These are phyloP conservation scores for Tragelaphus buxtoni DNA, from an alignment of 2,113 vertebrate species.

Conservation along the genomic window DNA sequence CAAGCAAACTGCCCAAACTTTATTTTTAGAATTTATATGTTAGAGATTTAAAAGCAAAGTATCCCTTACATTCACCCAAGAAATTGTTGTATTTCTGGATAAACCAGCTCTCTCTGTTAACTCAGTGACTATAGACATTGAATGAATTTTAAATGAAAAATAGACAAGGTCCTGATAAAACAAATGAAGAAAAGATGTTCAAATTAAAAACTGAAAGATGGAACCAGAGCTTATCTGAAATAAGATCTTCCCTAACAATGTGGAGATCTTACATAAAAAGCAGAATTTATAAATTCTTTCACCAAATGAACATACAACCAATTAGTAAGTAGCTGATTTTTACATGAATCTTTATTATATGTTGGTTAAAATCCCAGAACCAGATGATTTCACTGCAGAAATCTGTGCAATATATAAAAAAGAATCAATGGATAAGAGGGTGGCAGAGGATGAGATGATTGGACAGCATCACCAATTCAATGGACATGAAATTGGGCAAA, in stretches of 20 bases:
- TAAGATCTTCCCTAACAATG: background rate
- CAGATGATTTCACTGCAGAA: background rate
- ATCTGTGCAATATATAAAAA: background rate
- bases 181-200: background rate
- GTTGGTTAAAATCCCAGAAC: background rate
- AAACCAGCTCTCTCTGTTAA: background rate
- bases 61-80: background rate
- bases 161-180: background rate
- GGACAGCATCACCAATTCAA: background rate
- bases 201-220: background rate
- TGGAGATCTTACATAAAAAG: background rate
- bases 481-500: background rate
- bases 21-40: constrained; percentile 25
- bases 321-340: background rate
- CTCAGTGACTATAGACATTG: background rate
- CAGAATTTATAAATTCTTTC: background rate
- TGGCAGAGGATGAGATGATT: background rate
- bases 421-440: background rate
- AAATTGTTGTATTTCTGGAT: background rate
- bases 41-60: background rate
- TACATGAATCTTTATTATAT: background rate
- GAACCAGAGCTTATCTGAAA: background rate
- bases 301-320: background rate
- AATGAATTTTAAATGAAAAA: constrained; percentile 20
- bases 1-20: background rate